Percentiles rank a stretch among this genome's conserved stretches.
phyloP scores from a whole-genome alignment of 1,140 invertebrate genomes.

The Monomorium pharaonis region DNA sequence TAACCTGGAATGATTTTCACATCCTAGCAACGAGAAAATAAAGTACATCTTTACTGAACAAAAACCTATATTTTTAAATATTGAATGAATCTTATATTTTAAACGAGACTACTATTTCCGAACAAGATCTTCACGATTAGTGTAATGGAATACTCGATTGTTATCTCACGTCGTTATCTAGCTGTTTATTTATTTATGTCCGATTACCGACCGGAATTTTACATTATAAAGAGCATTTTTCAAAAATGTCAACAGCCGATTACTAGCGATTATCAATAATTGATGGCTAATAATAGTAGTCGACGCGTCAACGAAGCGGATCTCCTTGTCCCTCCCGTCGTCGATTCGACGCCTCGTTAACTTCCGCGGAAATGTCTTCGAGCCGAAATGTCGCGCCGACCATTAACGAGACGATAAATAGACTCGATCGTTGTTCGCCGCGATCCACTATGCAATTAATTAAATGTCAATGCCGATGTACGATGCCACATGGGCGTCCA shows the following conservation, averaged over 20 bases:
- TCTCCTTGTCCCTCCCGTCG: neutral
- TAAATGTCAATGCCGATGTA: constrained; percentile 67
- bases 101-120: neutral
- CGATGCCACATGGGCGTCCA: neutral
- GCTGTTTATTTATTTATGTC: too few relatives aligned
- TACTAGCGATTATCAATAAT: too few relatives aligned
- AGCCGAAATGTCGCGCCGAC: constrained; percentile 67
- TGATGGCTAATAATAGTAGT: neutral
- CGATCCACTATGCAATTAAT: constrained; percentile 62
- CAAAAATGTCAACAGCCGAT: too few relatives aligned
- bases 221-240: too few relatives aligned
- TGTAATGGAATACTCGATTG: too few relatives aligned
- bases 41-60: neutral
- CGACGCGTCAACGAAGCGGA: constrained; percentile 8
- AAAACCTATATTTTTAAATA: neutral
- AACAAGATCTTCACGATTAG: too few relatives aligned
- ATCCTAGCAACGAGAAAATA: neutral
- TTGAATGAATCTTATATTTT: neutral
- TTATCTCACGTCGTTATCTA: neutral
- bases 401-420: constrained; percentile 68
- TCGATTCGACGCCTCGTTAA: constrained; percentile 48
- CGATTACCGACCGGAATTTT: too few relatives aligned
- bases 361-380: constrained; percentile 44
- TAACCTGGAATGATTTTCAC: neutral
- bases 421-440: constrained; percentile 19